Conservation (phyloP, 2,888 invertebrate species). For the Spisula subtruncata region DNA sequence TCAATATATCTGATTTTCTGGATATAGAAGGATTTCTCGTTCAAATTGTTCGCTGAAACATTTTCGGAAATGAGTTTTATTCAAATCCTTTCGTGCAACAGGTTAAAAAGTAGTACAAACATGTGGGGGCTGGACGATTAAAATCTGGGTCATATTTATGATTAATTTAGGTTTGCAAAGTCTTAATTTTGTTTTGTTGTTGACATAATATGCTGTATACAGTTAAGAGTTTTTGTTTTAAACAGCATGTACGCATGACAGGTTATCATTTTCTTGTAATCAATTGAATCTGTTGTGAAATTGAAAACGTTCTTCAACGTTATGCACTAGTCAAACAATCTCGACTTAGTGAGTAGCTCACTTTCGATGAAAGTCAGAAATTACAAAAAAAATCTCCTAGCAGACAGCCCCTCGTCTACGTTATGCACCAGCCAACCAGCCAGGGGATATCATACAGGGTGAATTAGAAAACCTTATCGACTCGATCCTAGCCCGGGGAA, state of each 20-base stretch:
- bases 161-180: too few species aligned
- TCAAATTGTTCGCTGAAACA: background rate
- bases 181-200: background rate
- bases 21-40: background rate
- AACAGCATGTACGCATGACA: background rate
- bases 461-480: too few species aligned
- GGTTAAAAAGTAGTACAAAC: constrained; percentile 2
- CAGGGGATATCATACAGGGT: too few species aligned
- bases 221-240: background rate
- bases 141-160: background rate
- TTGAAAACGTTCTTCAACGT: background rate
- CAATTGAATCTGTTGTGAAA: background rate
- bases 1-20: background rate
- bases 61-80: background rate
- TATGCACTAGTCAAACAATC: too few species aligned
- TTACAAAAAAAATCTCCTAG: too few species aligned
- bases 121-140: background rate
- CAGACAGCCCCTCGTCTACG: too few species aligned
- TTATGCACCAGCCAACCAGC: too few species aligned
- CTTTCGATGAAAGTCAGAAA: too few species aligned
- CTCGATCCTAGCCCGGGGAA: too few species aligned
- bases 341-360: too few species aligned
- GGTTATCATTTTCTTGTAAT: background rate
- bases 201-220: background rate
- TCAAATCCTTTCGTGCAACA: background rate